phyloP scores from a whole-genome alignment of 2,113 vertebrate genomes.

The Neotoma lepida region DNA sequence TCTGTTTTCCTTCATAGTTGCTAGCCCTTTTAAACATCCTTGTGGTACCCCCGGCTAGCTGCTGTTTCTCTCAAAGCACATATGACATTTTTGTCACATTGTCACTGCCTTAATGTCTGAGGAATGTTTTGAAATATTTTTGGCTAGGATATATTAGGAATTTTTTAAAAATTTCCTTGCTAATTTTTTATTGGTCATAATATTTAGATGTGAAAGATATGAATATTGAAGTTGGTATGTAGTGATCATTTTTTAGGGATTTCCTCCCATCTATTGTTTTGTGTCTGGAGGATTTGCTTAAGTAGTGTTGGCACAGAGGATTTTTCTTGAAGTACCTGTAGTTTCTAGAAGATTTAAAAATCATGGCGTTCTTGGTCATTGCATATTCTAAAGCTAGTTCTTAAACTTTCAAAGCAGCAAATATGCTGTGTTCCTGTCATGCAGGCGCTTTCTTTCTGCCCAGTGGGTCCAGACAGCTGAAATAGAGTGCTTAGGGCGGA shows the following conservation, averaged over 20 bases:
- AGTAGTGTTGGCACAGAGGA: conserved; percentile 35
- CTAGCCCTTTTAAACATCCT: background rate
- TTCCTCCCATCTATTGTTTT: background rate
- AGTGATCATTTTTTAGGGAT: background rate
- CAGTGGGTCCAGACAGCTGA: conserved; percentile 70
- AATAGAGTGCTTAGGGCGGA: conserved; percentile 58
- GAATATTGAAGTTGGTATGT: background rate
- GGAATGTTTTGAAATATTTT: conserved; percentile 32
- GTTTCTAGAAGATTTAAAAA: conserved; percentile 57
- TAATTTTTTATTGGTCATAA: conserved; percentile 10
- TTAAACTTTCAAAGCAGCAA: conserved; percentile 60
- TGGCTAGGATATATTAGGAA: background rate
- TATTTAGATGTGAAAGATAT: background rate
- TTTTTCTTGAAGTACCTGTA: conserved; percentile 56
- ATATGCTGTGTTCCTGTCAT: conserved; percentile 43
- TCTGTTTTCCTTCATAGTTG: background rate
- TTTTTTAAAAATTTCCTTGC: background rate
- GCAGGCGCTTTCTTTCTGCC: conserved; percentile 70
- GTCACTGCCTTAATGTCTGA: conserved; percentile 3
- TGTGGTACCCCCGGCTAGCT: background rate
- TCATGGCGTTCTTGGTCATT: conserved; percentile 51
- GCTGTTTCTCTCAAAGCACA: background rate
- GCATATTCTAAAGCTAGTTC: conserved; percentile 54
- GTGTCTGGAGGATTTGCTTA: conserved; percentile 49
- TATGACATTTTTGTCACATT: background rate